phyloP scores from a whole-genome alignment of 2,888 invertebrate species.

The Timema cristinae region DNA sequence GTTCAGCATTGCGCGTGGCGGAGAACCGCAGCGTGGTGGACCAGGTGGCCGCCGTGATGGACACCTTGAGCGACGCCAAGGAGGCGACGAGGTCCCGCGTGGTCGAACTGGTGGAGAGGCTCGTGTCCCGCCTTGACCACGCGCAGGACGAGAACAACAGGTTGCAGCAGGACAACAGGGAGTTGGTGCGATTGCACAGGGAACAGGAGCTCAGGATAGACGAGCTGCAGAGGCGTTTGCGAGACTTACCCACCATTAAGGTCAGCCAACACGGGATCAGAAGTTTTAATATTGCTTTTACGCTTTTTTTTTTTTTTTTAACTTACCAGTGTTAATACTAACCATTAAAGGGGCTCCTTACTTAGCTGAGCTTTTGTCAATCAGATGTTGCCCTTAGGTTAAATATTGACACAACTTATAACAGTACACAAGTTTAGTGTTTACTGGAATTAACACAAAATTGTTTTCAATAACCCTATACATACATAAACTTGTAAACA shows the following conservation, averaged over 20 bases:
- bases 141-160: slow-evolving; percentile 34
- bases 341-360: neutral
- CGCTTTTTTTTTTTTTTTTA: neutral
- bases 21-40: slow-evolving; percentile 34
- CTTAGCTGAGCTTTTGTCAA: too few relatives aligned
- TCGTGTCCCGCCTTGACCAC: slow-evolving; percentile 34
- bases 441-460: too few relatives aligned
- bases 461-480: too few relatives aligned
- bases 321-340: neutral
- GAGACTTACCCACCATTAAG: slow-evolving; percentile 18
- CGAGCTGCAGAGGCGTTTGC: slow-evolving; percentile 26
- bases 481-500: too few relatives aligned
- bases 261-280: neutral
- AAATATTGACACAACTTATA: too few relatives aligned
- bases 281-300: too few relatives aligned
- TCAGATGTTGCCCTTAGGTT: too few relatives aligned
- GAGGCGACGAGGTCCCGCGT: slow-evolving; percentile 38
- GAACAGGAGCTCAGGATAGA: slow-evolving; percentile 27
- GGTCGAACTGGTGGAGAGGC: slow-evolving; percentile 37
- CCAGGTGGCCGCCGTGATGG: slow-evolving; percentile 39
- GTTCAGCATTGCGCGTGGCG: neutral
- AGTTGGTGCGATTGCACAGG: neutral
- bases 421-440: too few relatives aligned
- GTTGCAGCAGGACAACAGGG: slow-evolving; percentile 27
- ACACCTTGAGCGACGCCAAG: slow-evolving; percentile 38